Conservation (phyloP, 2,888 invertebrate species). For the Yponomeuta cagnagella region DNA sequence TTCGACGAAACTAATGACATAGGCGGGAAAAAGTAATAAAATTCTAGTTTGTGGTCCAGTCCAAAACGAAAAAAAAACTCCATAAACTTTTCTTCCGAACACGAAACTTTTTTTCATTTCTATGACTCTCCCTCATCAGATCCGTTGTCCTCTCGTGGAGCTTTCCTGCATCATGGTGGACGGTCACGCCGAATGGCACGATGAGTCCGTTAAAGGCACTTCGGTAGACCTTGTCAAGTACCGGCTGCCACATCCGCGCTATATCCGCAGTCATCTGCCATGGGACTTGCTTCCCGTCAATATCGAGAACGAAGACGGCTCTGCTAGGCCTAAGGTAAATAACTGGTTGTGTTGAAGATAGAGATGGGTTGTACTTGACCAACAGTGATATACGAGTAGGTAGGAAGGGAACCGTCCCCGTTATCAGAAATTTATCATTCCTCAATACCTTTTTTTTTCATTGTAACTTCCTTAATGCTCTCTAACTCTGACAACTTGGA, state of each 20-base stretch:
- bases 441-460: too few relatives aligned
- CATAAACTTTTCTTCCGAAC: too few relatives aligned
- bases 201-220: constrained; percentile 78
- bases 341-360: background rate
- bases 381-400: too few relatives aligned
- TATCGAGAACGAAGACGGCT: constrained; percentile 78
- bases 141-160: constrained; percentile 86
- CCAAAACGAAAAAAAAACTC: too few relatives aligned
- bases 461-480: too few relatives aligned
- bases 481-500: too few relatives aligned
- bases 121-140: constrained; percentile 40
- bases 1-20: too few relatives aligned
- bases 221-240: constrained; percentile 83
- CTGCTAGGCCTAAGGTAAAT: constrained; percentile 82
- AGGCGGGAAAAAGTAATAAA: too few relatives aligned
- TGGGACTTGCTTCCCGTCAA: constrained; percentile 80
- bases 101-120: background rate
- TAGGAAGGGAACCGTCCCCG: too few relatives aligned
- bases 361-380: too few relatives aligned
- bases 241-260: constrained; percentile 80
- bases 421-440: too few relatives aligned
- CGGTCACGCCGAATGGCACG: constrained; percentile 76
- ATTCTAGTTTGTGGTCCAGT: too few relatives aligned
- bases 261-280: constrained; percentile 85
- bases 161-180: constrained; percentile 78